Base-by-base conservation (phyloP, 2,888 invertebrate genomes). In the Phymatocera aterrima region DNA sequence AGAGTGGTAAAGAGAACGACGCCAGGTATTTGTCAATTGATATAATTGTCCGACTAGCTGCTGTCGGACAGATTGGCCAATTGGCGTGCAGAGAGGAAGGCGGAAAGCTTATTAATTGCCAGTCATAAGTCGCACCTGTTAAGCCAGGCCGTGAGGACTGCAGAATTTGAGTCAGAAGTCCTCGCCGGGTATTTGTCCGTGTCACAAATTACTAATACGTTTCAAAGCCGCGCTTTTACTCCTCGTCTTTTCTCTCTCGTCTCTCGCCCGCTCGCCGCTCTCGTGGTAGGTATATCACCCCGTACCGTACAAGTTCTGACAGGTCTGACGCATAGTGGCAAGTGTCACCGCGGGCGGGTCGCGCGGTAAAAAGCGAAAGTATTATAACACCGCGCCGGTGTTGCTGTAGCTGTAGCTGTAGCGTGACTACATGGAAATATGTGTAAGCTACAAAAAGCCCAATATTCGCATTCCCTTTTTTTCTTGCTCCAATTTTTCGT, bases 111-210 rank as follows among this genome's bases (percentile, higher is more conserved):
- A 75, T 75, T 75, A 75, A 75, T 75, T 60, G 31, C 75, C 15
- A 51, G 57, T 75, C 75, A 40, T 75, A 75, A 75, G 75, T 75
- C 60, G 75, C 75, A 75, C 75, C 75, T 75, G 75, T 24, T 57
- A 57, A 12, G n/a, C 64, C n/a, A 10, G 40, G 3, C 40, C 0
- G 37, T 12, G 3, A 57, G 57, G 57, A 57, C 28, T 57, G 12
- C 57, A 57, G 57, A n/a, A n/a, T n/a, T n/a, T 43, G 37, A 40
- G 6, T 21, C 37, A 5, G 65, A 12, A 24, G 10, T 61, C 34
- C n/a, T 18, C n/a, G 3, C 24, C 21, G 54, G 31, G 51, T 34
- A 75, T 75, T 60, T 75, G 75, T 75, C 40, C 34, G 21, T 57
- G 75, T 75, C 75, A 43, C 12, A 57, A 75, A 57, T 75, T 57